Base-by-base conservation (phyloP, 2,888 invertebrate species). In the Chironomus tentans region DNA sequence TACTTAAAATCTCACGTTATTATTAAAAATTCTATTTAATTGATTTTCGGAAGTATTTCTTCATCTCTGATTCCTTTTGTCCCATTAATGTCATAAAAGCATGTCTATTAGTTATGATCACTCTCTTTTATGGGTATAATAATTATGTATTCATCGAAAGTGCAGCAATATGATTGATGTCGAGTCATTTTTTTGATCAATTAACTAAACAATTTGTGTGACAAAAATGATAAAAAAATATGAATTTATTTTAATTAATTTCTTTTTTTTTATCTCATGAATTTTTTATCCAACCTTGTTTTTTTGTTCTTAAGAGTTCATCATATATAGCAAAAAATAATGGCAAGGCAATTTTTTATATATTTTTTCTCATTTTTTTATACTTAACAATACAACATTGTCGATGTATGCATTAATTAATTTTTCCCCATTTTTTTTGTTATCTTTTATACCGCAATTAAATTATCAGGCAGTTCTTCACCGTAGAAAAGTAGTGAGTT, bases 331-430 rank as follows among this genome's bases (percentile, higher is more conserved):
- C 22, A 21, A 65, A 65, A 65, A 65, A 65, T 65, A 65, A 65
- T 65, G 65, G 65, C 65, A 65, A 65, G 65, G 65, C 65, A 65
- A 65, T 65, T 24, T 65, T 24, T 21, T 65, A 21, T 56, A 56
- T 18, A 50, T n/a, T 56, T 13, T 50, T 50, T 50, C 15, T 15
- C n/a, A 50, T 50, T 13, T 56, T 24, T 65, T 65, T 24, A 21
- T 24, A 65, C 65, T 65, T 65, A 21, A 24, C 65, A 65, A 65
- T 56, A 15, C 38, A 38, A 38, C 38, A 38, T 38, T 38, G 18
- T 56, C 56, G 56, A 56, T 56, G 56, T 56, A 56, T 56, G 38
- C 38, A 38, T 38, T 38, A 38, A 38, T 38, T 38, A 38, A 38
- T 38, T 10, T 10, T 38, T 10, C 38, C 38, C 10, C 18, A 56